Base-by-base conservation (phyloP, 2,888 invertebrate genomes). In the Sicus ferrugineus region DNA sequence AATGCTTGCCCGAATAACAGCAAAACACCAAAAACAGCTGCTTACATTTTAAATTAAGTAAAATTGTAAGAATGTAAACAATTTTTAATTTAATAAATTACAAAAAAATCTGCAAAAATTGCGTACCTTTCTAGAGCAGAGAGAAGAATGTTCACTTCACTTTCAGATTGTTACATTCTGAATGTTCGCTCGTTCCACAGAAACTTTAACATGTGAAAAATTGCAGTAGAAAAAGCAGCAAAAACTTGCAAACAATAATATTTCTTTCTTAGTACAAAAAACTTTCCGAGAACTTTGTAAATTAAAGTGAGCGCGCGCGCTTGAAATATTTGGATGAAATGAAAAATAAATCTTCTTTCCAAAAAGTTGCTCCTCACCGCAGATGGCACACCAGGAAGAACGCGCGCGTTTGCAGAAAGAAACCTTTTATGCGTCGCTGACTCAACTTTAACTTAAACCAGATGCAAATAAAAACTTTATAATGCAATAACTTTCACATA, bases 281-380 rank as follows among this genome's bases (percentile, higher is more conserved):
- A 56, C 56, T 56, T 56, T 56, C 30, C 2, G 14, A 56, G 30
- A 56, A 56, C 56, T 56, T 30, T 3, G 16, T n/a, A 56, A n/a
- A n/a, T 6, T 26, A 14, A 42, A n/a, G n/a, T 42, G 42, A 42
- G n/a, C 4, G 42, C 5, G 11, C n/a, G 38, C n/a, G n/a, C n/a
- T n/a, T n/a, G 30, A 56, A 9, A 54, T 14, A 54, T 7, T 54
- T 54, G 14, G 23, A 21, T 30, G 28, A 14, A 5, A 30, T 3
- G n/a, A n/a, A 26, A 2, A n/a, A 5, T 30, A n/a, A 30, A 56
- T 16, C 28, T 14, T 9, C 30, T n/a, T 56, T 19, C 2, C n/a
- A 26, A 30, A n/a, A n/a, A n/a, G n/a, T n/a, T n/a, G n/a, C n/a
- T n/a, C n/a, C n/a, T n/a, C n/a, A n/a, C n/a, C n/a, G n/a, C n/a